A percentile compares a stretch with the other conserved stretches of the same genome.
phyloP scores from a whole-genome alignment of 2,797 vertebrate genomes.

The Clangula hyemalis region DNA sequence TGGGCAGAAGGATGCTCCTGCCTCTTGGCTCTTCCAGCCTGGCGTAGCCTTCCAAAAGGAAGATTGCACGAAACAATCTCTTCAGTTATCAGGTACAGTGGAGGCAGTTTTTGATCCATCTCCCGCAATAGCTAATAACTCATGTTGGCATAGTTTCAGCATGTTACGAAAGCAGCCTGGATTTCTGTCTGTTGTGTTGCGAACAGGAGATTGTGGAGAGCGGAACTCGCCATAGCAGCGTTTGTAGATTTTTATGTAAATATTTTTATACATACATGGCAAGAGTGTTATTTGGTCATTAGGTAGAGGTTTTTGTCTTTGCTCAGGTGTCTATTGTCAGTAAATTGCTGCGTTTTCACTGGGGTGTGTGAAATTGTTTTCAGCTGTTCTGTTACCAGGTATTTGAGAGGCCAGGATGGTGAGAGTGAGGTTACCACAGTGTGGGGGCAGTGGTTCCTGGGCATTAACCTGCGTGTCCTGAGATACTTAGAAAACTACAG shows the following conservation, averaged over 20 bases:
- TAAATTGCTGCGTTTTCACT: not conserved
- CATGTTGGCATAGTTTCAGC: not conserved
- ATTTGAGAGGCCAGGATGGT: not conserved
- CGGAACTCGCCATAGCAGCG: not conserved
- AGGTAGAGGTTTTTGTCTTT: not conserved
- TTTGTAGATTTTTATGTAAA: not conserved
- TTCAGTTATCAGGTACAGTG: not conserved
- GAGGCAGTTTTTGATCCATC: not conserved
- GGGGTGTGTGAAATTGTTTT: not conserved
- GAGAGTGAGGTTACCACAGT: not conserved
- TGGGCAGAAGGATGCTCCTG: rapidly evolving
- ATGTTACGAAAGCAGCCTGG: not conserved
- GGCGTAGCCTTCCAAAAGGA: not conserved
- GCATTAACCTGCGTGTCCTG: not conserved
- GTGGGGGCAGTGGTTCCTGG: not conserved
- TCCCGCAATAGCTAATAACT: not conserved
- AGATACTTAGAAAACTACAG: not conserved
- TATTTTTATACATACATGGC: not conserved
- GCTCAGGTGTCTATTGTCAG: not conserved
- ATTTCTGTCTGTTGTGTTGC: not conserved
- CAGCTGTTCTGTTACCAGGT: not conserved
- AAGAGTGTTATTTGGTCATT: not conserved
- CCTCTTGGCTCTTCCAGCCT: not conserved
- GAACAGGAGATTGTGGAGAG: not conserved
- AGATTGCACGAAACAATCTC: not conserved